Conservation (phyloP, 1,140 invertebrate species). For the Temnothorax longispinosus region DNA sequence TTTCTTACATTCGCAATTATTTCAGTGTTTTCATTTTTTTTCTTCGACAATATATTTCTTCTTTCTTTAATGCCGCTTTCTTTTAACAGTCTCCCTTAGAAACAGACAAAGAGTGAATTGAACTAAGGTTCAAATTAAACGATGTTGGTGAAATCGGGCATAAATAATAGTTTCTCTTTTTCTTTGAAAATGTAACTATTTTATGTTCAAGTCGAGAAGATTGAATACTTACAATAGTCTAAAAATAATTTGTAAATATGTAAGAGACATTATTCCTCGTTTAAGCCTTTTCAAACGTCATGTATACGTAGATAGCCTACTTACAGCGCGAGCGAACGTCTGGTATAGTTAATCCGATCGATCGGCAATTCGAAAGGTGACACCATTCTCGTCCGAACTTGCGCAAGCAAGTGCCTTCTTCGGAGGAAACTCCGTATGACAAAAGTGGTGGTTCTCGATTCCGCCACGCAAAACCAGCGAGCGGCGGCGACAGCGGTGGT, state of each 20-base stretch:
- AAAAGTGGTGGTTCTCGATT: background rate
- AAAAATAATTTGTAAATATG: background rate
- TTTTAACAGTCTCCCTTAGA: too few species aligned
- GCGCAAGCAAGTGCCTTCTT: slow-evolving; percentile 13
- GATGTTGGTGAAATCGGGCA: too few species aligned
- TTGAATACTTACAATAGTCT: background rate
- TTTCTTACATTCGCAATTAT: background rate
- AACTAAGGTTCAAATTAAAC: too few species aligned
- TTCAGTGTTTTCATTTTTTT: background rate
- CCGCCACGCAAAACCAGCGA: background rate
- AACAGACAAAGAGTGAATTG: too few species aligned
- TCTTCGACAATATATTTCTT: background rate
- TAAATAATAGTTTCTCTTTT: background rate
- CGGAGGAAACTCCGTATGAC: background rate
- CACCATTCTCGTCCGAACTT: background rate
- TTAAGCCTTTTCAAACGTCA: background rate
- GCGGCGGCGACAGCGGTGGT: slow-evolving; percentile 73
- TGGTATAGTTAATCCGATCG: slow-evolving; percentile 34
- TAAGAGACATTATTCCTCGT: background rate
- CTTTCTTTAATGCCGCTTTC: too few species aligned
- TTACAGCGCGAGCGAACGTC: slow-evolving; percentile 13
- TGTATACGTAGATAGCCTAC: background rate
- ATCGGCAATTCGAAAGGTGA: slow-evolving; percentile 24
- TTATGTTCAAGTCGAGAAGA: background rate
- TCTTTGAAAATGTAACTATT: background rate